Conservation (phyloP, 2,797 vertebrate species). For the Telmatherina bonti region DNA sequence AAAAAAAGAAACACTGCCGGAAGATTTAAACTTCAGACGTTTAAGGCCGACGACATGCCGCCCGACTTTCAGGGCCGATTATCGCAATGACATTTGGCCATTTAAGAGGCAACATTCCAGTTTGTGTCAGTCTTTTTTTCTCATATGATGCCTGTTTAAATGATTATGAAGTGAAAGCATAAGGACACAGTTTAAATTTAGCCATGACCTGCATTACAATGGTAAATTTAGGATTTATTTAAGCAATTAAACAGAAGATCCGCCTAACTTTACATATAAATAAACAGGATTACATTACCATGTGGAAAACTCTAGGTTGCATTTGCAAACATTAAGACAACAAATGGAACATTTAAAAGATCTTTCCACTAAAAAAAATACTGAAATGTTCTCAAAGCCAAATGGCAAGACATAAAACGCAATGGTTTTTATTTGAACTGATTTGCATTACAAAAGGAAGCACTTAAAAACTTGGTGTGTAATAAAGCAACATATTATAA, state of each 20-base stretch:
- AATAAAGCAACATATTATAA: no score
- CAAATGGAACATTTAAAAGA: not conserved
- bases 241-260: not conserved
- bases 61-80: constrained; percentile 28
- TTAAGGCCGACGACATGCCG: constrained; percentile 25
- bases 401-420: not conserved
- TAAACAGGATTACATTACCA: not conserved
- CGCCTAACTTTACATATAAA: not conserved
- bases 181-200: not conserved
- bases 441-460: not conserved
- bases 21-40: constrained; percentile 55
- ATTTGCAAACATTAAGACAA: not conserved
- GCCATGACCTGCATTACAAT: not conserved
- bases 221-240: not conserved
- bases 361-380: not conserved
- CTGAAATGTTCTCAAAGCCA: not conserved
- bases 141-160: not conserved
- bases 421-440: not conserved
- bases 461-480: not conserved
- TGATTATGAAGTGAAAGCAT: not conserved
- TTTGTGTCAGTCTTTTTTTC: not conserved
- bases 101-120: not conserved
- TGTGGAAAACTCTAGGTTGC: not conserved
- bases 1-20: constrained; percentile 10
- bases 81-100: constrained; percentile 24